These are phyloP conservation scores for Merops nubicus DNA, from an alignment of 2,113 vertebrate species.

Conservation along the genomic window DNA sequence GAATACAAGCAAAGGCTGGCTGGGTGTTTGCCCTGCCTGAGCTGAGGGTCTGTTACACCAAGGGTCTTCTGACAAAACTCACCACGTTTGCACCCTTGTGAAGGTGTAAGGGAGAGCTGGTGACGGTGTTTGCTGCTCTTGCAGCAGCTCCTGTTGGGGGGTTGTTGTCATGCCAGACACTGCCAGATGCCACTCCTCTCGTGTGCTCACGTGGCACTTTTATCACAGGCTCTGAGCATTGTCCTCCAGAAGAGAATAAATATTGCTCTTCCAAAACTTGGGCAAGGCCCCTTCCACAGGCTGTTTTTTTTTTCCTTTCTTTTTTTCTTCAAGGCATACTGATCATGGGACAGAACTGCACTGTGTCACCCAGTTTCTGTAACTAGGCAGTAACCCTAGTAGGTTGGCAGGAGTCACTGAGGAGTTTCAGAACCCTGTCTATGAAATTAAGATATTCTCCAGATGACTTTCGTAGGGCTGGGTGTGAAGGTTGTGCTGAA, in stretches of 20 bases:
- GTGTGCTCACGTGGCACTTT: neutral
- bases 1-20: neutral
- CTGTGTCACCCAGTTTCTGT: neutral
- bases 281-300: neutral
- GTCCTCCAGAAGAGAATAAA: neutral
- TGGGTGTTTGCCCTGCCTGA: neutral
- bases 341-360: neutral
- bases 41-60: neutral
- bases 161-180: neutral
- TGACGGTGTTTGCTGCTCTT: neutral
- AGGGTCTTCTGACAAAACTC: neutral
- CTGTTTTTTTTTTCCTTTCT: rapidly evolving
- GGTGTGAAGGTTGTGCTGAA: neutral
- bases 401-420: neutral
- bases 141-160: neutral
- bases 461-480: neutral
- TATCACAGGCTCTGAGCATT: neutral
- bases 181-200: neutral
- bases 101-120: neutral
- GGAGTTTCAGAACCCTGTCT: neutral
- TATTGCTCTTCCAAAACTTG: neutral
- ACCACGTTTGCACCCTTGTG: neutral
- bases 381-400: neutral
- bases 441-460: neutral
- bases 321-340: too few species aligned